Evolutionary conservation across 2,113 vertebrate species (phyloP).

Genomic region (Gadus macrocephalus): DNA sequence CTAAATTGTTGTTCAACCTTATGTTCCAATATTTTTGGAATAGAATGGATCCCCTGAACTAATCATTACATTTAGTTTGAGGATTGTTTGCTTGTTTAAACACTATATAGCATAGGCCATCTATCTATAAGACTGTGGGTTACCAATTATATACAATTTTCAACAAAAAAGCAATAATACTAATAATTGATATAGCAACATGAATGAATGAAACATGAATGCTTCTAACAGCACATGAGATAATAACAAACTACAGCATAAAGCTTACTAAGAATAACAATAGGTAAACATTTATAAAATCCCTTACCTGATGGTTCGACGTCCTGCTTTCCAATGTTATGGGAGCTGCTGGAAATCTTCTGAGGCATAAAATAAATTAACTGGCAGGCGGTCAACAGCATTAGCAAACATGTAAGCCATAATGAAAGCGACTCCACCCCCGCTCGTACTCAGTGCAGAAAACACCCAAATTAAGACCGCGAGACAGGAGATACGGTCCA

Average conservation of each 20-base stretch:
- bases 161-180: too few species aligned
- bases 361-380: conserved; percentile 4
- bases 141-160: too few species aligned
- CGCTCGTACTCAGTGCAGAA: conserved; percentile 24
- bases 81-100: too few species aligned
- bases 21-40: too few species aligned
- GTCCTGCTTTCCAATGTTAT: conserved; percentile 8
- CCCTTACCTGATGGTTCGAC: conserved; percentile 4
- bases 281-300: not conserved
- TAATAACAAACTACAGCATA: not conserved
- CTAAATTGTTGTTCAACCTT: too few species aligned
- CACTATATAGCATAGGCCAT: too few species aligned
- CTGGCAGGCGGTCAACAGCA: not conserved
- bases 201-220: too few species aligned
- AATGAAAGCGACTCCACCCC: conserved; percentile 51
- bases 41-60: too few species aligned
- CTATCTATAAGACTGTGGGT: too few species aligned
- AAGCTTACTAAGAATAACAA: not conserved
- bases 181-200: too few species aligned
- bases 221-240: not conserved
- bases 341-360: conserved; percentile 28
- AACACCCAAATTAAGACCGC: conserved; percentile 5
- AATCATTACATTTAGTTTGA: too few species aligned
- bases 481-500: too few species aligned
- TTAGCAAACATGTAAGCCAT: conserved; percentile 24